Conservation (phyloP, 2,888 invertebrate species). For the Polymixis lichenea region DNA sequence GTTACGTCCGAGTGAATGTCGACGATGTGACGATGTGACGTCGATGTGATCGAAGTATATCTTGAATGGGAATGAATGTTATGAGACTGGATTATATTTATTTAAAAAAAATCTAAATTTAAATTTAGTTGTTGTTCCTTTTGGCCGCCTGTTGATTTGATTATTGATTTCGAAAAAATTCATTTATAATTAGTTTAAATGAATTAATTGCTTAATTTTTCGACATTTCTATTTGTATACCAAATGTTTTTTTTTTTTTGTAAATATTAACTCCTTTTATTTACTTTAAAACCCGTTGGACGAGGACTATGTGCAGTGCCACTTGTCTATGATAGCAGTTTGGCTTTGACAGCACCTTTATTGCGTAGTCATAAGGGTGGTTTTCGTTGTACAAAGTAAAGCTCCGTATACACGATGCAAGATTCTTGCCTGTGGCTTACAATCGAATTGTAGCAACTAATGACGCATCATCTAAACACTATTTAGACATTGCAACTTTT, state of each 20-base stretch:
- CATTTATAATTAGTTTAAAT: not conserved
- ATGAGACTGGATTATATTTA: conserved; percentile 67
- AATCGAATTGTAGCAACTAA: not conserved
- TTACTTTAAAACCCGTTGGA: conserved; percentile 7
- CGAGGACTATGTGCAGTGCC: not conserved
- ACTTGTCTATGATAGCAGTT: not conserved
- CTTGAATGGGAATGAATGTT: conserved; percentile 61
- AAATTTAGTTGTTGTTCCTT: conserved; percentile 1
- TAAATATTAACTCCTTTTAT: conserved; percentile 5
- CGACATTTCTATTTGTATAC: conserved; percentile 12
- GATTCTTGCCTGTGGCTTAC: too few relatives aligned
- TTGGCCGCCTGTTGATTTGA: conserved; percentile 1
- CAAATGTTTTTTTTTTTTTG: conserved; percentile 15
- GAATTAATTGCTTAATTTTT: not conserved
- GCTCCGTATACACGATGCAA: not conserved
- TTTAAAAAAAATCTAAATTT: conserved; percentile 34
- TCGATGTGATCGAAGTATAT: not conserved
- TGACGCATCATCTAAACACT: not conserved
- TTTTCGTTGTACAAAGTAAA: conserved; percentile 3
- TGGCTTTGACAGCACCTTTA: not conserved
- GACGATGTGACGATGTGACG: too few relatives aligned
- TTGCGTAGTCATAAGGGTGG: not conserved
- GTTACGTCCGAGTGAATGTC: too few relatives aligned
- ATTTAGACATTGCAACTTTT: not conserved
- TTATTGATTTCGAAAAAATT: not conserved